phyloP scores from a whole-genome alignment of 1,140 invertebrate species.

The Penaeus chinensis region DNA sequence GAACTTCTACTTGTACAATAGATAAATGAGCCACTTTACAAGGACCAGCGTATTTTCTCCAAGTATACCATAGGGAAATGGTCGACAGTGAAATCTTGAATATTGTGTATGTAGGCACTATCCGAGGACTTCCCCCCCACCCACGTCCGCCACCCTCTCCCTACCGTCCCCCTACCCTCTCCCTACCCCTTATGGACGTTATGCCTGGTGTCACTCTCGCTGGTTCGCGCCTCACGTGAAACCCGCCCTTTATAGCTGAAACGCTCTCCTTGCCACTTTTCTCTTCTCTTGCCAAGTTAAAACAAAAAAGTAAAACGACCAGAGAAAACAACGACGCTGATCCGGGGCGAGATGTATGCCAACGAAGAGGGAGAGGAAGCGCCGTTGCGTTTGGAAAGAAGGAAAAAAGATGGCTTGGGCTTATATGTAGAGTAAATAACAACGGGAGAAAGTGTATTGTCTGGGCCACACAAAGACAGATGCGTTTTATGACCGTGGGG shows the following conservation, averaged over 20 bases:
- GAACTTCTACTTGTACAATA: conserved; percentile 4
- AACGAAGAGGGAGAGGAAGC: not conserved
- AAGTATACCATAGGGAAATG: conserved; percentile 20
- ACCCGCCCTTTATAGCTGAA: too few relatives aligned
- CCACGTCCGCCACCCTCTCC: not conserved
- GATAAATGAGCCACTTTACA: conserved; percentile 23
- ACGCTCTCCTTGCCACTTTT: too few relatives aligned
- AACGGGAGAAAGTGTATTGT: conserved; percentile 35
- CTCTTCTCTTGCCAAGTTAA: too few relatives aligned
- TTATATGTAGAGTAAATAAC: conserved; percentile 45
- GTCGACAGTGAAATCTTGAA: conserved; percentile 3
- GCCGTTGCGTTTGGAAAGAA: not conserved
- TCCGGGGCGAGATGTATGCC: not conserved
- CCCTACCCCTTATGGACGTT: not conserved
- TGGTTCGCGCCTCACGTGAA: not conserved
- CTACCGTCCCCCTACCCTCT: not conserved
- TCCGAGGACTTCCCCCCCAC: not conserved
- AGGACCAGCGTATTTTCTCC: conserved; percentile 14
- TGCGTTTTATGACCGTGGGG: conserved; percentile 40
- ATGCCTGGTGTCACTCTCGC: not conserved
- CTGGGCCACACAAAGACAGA: conserved; percentile 39
- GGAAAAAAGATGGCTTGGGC: conserved; percentile 26
- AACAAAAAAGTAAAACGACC: too few relatives aligned
- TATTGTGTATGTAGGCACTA: conserved; percentile 7
- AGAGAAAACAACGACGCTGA: not conserved